These are phyloP conservation scores for Empis livida DNA, from an alignment of 2,888 invertebrate species.

Conservation along the genomic window DNA sequence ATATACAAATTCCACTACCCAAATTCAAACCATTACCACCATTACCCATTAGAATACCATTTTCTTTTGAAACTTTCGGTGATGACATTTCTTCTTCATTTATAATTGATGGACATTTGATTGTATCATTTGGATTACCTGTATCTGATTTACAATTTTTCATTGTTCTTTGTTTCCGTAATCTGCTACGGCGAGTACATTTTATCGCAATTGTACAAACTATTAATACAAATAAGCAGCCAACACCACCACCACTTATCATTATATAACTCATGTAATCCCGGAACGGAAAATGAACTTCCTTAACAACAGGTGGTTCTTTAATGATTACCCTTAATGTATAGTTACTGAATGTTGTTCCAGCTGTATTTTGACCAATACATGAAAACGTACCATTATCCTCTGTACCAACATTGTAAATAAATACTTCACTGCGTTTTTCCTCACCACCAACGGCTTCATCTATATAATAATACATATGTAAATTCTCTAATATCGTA, in stretches of 20 bases:
- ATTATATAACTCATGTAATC: conserved; percentile 58
- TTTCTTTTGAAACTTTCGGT: conserved; percentile 24
- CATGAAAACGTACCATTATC: conserved; percentile 81
- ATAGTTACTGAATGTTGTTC: conserved; percentile 64
- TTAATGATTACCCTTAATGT: conserved; percentile 64
- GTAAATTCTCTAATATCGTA: conserved; percentile 51
- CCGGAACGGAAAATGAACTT: conserved; percentile 49
- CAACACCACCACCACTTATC: conserved; percentile 49
- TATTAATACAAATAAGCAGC: conserved; percentile 49
- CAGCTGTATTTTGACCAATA: conserved; percentile 74
- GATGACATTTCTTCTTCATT: conserved; percentile 28
- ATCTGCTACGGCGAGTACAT: conserved; percentile 29
- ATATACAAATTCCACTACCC: neutral
- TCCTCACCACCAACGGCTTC: conserved; percentile 56
- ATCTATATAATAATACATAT: conserved; percentile 56
- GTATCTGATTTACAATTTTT: conserved; percentile 48
- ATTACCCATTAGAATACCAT: conserved; percentile 15
- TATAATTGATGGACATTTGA: conserved; percentile 40
- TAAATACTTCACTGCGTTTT: conserved; percentile 65
- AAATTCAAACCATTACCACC: neutral
- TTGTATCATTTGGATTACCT: conserved; percentile 37
- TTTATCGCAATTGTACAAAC: conserved; percentile 53
- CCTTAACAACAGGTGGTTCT: conserved; percentile 55
- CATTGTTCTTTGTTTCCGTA: conserved; percentile 26
- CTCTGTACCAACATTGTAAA: conserved; percentile 60